A percentile compares a stretch with the other conserved stretches of the same genome.
These are phyloP conservation scores for Myzus persicae DNA, from an alignment of 1,140 invertebrate genomes.

Conservation along the genomic window DNA sequence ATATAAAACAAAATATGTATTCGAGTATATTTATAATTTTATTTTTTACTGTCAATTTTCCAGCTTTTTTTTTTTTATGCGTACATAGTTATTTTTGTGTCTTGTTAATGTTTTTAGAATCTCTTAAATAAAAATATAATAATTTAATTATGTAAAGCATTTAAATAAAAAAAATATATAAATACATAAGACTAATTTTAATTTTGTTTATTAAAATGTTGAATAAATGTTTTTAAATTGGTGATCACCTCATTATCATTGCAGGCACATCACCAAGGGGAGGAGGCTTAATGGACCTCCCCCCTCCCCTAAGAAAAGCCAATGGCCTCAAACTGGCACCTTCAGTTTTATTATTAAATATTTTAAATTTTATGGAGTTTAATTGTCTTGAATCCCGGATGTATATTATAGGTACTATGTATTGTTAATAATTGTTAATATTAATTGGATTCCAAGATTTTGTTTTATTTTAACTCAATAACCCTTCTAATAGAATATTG, in stretches of 20 bases:
- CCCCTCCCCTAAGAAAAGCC: too few species aligned
- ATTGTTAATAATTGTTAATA: too few species aligned
- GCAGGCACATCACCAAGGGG: too few species aligned
- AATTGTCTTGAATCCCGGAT: too few species aligned
- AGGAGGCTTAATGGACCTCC: too few species aligned
- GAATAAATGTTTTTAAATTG: background rate
- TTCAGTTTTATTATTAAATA: too few species aligned
- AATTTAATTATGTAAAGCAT: background rate
- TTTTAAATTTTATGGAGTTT: too few species aligned
- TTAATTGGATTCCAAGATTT: too few species aligned
- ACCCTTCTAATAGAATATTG: too few species aligned
- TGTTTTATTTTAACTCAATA: too few species aligned
- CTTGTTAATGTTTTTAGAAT: background rate
- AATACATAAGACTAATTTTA: background rate
- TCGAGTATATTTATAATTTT: background rate
- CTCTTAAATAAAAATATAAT: conserved; percentile 9
- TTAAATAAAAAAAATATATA: conserved; percentile 1
- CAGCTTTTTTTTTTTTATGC: background rate
- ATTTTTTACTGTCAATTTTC: background rate
- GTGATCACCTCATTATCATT: background rate
- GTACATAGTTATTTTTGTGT: conserved; percentile 3
- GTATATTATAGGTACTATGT: too few species aligned
- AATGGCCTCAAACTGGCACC: too few species aligned
- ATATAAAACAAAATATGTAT: background rate
- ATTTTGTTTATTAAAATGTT: background rate